phyloP scores from a whole-genome alignment of 2,113 vertebrate species.

The Dunckerocampus dactyliophorus region DNA sequence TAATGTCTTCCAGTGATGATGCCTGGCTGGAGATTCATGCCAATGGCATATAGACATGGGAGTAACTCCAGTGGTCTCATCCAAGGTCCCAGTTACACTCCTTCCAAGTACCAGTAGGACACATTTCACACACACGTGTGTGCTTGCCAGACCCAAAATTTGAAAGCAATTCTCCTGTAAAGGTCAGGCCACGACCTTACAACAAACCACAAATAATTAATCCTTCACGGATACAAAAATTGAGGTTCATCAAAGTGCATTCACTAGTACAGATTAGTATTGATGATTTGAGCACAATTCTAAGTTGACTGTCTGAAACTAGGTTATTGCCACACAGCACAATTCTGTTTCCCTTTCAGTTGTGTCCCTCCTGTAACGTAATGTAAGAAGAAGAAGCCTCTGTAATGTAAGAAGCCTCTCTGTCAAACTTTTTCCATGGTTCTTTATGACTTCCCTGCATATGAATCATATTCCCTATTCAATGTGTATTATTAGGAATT shows the following conservation, averaged over 20 bases:
- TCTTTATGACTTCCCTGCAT: not conserved
- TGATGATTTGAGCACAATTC: too few species aligned
- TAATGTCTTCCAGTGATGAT: not conserved
- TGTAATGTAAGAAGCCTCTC: not conserved
- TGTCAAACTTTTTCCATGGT: not conserved
- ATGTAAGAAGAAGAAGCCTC: not conserved
- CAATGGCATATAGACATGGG: not conserved
- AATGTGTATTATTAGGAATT: not conserved
- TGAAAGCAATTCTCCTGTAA: conserved; percentile 1
- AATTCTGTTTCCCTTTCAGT: not conserved
- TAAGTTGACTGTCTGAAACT: not conserved
- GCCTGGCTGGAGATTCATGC: not conserved
- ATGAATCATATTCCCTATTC: not conserved
- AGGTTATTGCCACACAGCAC: not conserved
- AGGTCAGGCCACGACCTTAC: not conserved
- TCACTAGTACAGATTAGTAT: too few species aligned
- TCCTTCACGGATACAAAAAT: not conserved
- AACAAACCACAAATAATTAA: not conserved
- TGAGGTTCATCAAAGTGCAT: not conserved
- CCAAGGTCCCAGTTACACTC: not conserved
- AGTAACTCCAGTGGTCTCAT: not conserved
- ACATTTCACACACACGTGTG: not conserved
- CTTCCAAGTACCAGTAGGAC: not conserved
- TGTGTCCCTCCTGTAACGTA: not conserved
- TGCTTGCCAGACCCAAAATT: not conserved